Conservation (phyloP, 2,113 vertebrate genomes). For the Mesoclemmys tuberculata region DNA sequence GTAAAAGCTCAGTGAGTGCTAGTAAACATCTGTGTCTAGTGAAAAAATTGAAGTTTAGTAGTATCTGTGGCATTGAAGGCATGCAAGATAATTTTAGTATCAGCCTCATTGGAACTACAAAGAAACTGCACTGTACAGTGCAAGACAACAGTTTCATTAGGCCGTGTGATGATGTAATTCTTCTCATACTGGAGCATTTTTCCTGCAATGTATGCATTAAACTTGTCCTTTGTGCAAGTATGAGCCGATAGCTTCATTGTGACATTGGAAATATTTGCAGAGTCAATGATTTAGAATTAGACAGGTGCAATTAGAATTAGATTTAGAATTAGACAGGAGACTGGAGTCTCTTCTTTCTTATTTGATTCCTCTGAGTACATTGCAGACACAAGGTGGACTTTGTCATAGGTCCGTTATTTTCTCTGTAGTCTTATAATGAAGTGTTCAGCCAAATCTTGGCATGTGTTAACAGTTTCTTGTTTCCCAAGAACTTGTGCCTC, state of each 20-base stretch:
- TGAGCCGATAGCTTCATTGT: not conserved
- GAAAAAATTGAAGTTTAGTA: not conserved
- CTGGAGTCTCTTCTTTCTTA: no score
- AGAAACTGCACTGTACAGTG: not conserved
- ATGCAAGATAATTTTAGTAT: not conserved
- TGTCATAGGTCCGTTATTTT: no score
- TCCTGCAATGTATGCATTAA: not conserved
- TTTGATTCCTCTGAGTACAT: no score
- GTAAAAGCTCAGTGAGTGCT: not conserved
- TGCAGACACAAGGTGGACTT: no score
- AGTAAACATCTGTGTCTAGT: not conserved
- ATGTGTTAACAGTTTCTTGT: no score
- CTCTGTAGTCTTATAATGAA: no score
- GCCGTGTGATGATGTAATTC: not conserved
- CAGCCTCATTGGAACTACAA: not conserved
- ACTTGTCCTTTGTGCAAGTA: not conserved
- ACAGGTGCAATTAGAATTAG: no score
- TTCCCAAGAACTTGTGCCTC: no score
- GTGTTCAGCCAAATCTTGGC: no score
- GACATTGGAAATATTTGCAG: not conserved
- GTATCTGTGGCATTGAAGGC: not conserved
- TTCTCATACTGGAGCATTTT: not conserved
- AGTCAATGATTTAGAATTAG: not conserved
- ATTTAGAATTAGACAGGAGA: no score
- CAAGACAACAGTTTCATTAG: not conserved